These are phyloP conservation scores for Apogon hyalosoma DNA, from an alignment of 2,797 vertebrate species.

Conservation along the genomic window DNA sequence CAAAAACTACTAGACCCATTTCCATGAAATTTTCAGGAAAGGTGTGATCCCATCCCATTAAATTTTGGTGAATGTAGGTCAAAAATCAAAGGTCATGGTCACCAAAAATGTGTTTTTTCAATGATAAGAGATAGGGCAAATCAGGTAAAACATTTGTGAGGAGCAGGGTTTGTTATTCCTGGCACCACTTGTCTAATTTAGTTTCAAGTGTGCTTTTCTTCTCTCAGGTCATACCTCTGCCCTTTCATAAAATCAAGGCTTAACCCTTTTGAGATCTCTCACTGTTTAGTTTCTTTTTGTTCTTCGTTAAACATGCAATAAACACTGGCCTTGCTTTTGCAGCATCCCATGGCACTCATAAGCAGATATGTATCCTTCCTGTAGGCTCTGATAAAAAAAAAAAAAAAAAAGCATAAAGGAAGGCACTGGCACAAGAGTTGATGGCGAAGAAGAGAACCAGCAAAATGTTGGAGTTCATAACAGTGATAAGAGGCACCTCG, in stretches of 20 bases:
- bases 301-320: constrained; percentile 80
- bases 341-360: constrained; percentile 87
- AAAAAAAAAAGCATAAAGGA: constrained; percentile 86
- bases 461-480: constrained; percentile 92
- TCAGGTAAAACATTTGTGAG: no score
- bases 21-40: no score
- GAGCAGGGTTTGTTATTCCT: no score
- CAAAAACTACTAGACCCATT: no score
- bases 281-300: constrained; percentile 56
- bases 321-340: constrained; percentile 82
- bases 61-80: no score
- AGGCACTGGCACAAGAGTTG: constrained; percentile 92
- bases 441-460: constrained; percentile 92
- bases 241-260: constrained; percentile 64
- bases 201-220: constrained; percentile 41
- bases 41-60: no score
- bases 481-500: constrained; percentile 92
- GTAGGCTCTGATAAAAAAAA: constrained; percentile 89
- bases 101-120: no score
- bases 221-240: constrained; percentile 26
- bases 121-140: no score
- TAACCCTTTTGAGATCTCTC: constrained; percentile 63
- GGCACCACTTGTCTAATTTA: no score
- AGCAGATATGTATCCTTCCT: constrained; percentile 88
- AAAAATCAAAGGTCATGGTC: no score